Evolutionary conservation across 2,888 invertebrate genomes (phyloP), one percentile per base, ranked within the genome.

Genomic region (Stomorhina lunata): DNA sequence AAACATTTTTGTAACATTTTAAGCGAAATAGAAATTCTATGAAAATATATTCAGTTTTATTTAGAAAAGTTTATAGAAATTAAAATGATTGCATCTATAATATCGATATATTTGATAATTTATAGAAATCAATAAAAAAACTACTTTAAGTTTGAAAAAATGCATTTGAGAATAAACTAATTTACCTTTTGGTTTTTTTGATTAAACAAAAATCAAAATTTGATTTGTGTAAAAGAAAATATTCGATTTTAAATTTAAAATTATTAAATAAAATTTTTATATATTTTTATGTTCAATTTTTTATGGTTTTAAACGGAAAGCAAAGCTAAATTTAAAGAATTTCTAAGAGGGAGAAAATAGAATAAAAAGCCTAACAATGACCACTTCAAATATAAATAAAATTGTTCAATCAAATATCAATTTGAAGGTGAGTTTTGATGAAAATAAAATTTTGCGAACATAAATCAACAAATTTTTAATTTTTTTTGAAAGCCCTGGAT

Each of bases 341-440:
- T 53, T 48, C 5, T 22, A 37, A 37, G 29, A 12, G 2, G 12
- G 2, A 17, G 15, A 22, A 45, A 63, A 20, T 6, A 25, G 1
- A 34, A 9, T 12, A 37, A 27, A 2, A 66, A 72, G 55, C 73
- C 75, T 40, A 72, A 84, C 75, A 71, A 87, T 87, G 87, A 79
- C 86, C 63, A 81, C 84, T 48, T 80, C 57, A 20, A 86, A 85
- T 48, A 78, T 87, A 20, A 86, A 86, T 77, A 86, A 86, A 85
- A 84, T 87, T 69, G 84, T 86, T 50, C 85, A 86, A 77, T 82
- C 84, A 57, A 87, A 86, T 69, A 71, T 86, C 29, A 84, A 83
- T 79, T 78, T 86, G 9, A 86, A 86, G 84, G 87, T 87, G 76
- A 83, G 80, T 63, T 10, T 57, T 1, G 15, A 4, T 6, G 0